phyloP scores from a whole-genome alignment of 2,797 vertebrate species.

The Poliocrania exsul region DNA sequence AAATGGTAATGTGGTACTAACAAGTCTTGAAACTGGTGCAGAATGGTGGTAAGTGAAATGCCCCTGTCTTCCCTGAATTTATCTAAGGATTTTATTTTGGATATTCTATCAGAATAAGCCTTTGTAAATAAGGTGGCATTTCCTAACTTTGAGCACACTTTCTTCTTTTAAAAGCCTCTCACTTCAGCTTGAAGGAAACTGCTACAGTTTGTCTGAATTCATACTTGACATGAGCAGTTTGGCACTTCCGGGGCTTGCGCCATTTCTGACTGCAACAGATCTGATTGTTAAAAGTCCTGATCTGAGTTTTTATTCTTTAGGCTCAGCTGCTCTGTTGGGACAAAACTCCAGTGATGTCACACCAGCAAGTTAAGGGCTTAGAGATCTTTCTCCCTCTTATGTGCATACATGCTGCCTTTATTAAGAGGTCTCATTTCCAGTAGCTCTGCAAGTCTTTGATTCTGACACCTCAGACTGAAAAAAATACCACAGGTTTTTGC shows the following conservation, averaged over 20 bases:
- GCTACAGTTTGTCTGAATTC: not conserved
- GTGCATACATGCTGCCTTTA: not conserved
- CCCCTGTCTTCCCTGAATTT: not conserved
- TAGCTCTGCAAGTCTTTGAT: not conserved
- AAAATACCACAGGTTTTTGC: not conserved
- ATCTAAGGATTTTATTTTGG: not conserved
- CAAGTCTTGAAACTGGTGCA: not conserved
- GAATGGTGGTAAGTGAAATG: not conserved
- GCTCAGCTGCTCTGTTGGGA: no score
- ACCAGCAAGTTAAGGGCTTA: not conserved
- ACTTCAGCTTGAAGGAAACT: not conserved
- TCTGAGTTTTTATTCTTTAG: not conserved
- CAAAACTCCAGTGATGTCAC: not conserved
- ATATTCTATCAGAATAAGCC: not conserved
- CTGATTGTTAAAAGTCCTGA: not conserved
- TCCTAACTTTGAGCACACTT: not conserved
- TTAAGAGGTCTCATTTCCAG: not conserved
- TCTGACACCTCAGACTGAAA: not conserved
- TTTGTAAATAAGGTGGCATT: not conserved
- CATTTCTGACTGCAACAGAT: not conserved
- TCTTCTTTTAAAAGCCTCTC: not conserved
- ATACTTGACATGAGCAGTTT: not conserved
- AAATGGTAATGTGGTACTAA: not conserved
- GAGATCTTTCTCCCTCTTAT: not conserved
- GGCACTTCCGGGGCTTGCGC: not conserved